Percentiles rank a stretch among this genome's conserved stretches.
These are phyloP conservation scores for Ophioninae sp. DNA, from an alignment of 2,888 invertebrate species.

Conservation along the genomic window DNA sequence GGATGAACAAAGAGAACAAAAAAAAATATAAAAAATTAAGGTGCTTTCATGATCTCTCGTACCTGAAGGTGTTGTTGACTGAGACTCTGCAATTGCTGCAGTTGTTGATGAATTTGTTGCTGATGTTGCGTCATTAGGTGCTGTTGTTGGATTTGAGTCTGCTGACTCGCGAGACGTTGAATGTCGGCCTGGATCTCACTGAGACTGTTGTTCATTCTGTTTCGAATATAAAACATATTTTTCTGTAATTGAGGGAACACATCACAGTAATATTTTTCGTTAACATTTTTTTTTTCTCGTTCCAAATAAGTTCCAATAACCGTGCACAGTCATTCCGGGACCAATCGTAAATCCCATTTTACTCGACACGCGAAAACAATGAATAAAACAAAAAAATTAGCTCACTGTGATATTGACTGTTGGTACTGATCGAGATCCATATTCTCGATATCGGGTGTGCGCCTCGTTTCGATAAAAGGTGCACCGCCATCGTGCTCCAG, in stretches of 20 bases:
- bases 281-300: too few relatives aligned
- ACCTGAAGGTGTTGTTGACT: conserved; percentile 78
- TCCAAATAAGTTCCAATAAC: background rate
- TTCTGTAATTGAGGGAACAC: background rate
- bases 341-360: background rate
- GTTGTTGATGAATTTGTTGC: conserved; percentile 83
- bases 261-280: too few relatives aligned
- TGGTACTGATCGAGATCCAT: conserved; percentile 92
- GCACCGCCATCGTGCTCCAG: conserved; percentile 83
- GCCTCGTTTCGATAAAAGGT: conserved; percentile 85
- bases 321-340: background rate
- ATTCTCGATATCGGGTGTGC: conserved; percentile 90
- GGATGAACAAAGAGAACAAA: background rate
- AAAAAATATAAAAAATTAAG: background rate
- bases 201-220: conserved; percentile 95
- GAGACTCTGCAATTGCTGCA: conserved; percentile 82
- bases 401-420: conserved; percentile 91
- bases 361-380: conserved; percentile 17
- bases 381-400: conserved; percentile 40
- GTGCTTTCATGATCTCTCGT: background rate
- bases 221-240: conserved; percentile 62
- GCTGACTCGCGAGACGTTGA: conserved; percentile 92
- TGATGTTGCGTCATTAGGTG: conserved; percentile 83
- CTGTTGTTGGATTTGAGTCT: conserved; percentile 88
- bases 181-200: conserved; percentile 97